phyloP scores from a whole-genome alignment of 2,113 vertebrate genomes.

The Alosa alosa region DNA sequence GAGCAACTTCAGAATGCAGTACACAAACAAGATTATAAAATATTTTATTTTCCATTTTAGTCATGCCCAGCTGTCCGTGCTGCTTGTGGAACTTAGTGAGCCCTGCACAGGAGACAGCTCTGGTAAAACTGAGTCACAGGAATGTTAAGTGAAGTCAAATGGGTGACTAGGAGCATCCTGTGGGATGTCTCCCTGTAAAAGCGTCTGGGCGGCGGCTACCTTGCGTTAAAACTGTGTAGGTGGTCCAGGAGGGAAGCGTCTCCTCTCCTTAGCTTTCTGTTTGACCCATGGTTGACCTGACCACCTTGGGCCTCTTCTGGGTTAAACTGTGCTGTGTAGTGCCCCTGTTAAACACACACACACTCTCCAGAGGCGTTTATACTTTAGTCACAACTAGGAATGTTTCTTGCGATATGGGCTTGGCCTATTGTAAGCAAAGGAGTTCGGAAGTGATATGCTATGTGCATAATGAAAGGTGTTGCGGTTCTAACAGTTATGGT shows the following conservation, averaged over 20 bases:
- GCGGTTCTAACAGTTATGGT: not conserved
- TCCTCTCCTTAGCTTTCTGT: not conserved
- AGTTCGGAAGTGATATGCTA: not conserved
- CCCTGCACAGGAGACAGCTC: not conserved
- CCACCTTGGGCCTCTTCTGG: not conserved
- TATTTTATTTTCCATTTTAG: not conserved
- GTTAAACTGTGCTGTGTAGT: not conserved
- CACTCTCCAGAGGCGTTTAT: not conserved
- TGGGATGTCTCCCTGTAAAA: not conserved
- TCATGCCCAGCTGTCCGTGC: not conserved
- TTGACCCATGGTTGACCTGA: not conserved
- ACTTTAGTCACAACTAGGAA: no score
- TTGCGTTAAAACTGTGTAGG: not conserved
- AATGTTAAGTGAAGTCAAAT: conserved; percentile 1
- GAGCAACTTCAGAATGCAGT: not conserved
- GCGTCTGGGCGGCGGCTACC: not conserved
- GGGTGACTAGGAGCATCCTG: not conserved
- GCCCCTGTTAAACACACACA: not conserved
- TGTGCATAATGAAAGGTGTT: not conserved
- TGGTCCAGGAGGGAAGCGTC: not conserved
- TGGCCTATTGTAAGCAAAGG: not conserved
- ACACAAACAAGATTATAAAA: not conserved
- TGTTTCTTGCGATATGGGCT: no score
- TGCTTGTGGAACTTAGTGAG: not conserved
- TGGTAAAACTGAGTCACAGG: not conserved